Base-by-base conservation (phyloP, 2,888 invertebrate species). In the Tenthredo scrophulariae region DNA sequence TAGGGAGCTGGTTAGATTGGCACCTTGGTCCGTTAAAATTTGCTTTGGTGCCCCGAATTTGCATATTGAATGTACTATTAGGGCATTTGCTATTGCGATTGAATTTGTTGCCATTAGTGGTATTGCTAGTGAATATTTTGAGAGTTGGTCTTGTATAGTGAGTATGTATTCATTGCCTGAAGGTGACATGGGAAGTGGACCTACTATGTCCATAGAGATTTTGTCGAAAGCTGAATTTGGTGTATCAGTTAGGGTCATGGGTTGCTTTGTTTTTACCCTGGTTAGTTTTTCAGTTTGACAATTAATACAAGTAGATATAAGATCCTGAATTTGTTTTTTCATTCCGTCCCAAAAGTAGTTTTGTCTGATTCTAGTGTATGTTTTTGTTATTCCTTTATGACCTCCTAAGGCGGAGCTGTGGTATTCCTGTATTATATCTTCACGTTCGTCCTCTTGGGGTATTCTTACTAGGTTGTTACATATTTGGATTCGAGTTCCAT, bases 131-230 rank as follows among this genome's bases (percentile, higher is more conserved):
- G 84, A 85, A 70, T 80, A 86, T 46, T 87, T 87, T 0, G 85
- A 86, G 2, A 86, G n/a, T 1, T 84, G 46, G 37, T 87, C 87
- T 58, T 86, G 87, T 0, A 87, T 85, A 0, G 86, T 87, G 0
- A 86, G 62, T 1, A 87, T 85, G 22, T 86, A 84, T 6, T 13
- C 40, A 37, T 75, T 50, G 1, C 18, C 75, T 0, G 7, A 29
- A 13, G 6, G 3, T 2, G 84, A 85, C 0, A 6, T 46, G 0
- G 83, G 85, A 0, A 86, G 43, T 0, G 86, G 85, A 22, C 86
- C 85, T 18, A 85, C 65, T 5, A 86, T 79, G 67, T 85, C 85
- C 54, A 85, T 46, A 4, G 85, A 54, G 7, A 86, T 62, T 46
- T 85, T 82, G 2, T 26, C n/a, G n/a, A n/a, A n/a, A n/a, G n/a